Evolutionary conservation across 2,797 vertebrate species (phyloP), one percentile per base, ranked within the genome.

Genomic region (Anisognathus igniventris): DNA sequence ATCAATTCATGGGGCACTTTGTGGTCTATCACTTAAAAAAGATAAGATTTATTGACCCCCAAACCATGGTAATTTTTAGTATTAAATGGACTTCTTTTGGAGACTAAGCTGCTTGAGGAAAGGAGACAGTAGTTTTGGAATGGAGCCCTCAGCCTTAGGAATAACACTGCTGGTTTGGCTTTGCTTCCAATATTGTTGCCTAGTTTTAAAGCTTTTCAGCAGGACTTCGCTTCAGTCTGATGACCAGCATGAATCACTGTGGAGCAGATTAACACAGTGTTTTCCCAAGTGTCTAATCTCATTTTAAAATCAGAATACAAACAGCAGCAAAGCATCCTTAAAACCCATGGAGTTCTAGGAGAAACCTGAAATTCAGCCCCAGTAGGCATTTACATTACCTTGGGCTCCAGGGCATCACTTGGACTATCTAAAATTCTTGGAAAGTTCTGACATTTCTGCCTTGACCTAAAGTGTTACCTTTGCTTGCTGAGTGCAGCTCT

Each of bases 1-100:
- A 90, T 91, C 71, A 60, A 88, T 89, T 95, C 84, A 84, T 84
- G 90, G 91, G 86, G 68, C 66, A 86, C 70, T 95, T 92, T 96
- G 57, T 93, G 97, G 90, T 97, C 97, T 97, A 94, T 96, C 93
- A 95, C 91, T 86, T 95, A 58, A 57, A 93, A 91, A 57, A 93
- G 92, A 84, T 16, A 88, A 92, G 51, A 96, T 92, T 93, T 90
- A 95, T 58, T 83, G 82, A 94, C 70, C 74, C 61, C 65, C 72
- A 83, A 65, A 83, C 47, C 66, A 66, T 67, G 85, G 75, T 82
- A 67, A 76, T 93, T 97, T 87, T 84, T 93, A 76, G 50, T 65
- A 85, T 68, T 66, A 92, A 88, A 72, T 67, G 80, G 83, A 71
- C 54, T 22, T 93, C 54, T 93, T 91, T 91, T 92, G 48, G 91